Percentiles rank a stretch among this genome's conserved stretches.
phyloP scores from a whole-genome alignment of 2,888 invertebrate genomes.

The Elysia crispata region DNA sequence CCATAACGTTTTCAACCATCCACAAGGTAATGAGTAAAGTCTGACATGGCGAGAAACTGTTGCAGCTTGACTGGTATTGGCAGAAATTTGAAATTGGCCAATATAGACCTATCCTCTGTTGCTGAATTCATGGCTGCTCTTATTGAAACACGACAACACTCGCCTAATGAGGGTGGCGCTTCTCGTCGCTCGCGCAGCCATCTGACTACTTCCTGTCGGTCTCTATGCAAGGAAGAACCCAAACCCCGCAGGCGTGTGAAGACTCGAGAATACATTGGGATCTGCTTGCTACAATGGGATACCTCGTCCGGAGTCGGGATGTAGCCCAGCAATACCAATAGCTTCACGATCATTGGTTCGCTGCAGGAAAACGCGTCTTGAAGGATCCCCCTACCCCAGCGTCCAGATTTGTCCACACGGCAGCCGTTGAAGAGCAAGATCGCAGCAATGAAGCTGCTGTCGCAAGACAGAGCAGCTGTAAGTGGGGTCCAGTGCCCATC shows the following conservation, averaged over 20 bases:
- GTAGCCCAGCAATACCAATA: conserved; percentile 67
- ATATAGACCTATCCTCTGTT: conserved; percentile 63
- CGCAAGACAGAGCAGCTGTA: conserved; percentile 65
- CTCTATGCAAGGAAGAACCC: conserved; percentile 57
- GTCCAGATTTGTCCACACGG: conserved; percentile 38
- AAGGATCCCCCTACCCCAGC: conserved; percentile 64
- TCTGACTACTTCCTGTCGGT: conserved; percentile 60
- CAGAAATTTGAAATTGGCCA: conserved; percentile 60
- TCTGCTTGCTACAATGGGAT: conserved; percentile 64
- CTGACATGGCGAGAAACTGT: conserved; percentile 62
- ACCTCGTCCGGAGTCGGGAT: conserved; percentile 65
- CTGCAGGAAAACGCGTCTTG: conserved; percentile 70
- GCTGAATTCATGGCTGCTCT: conserved; percentile 62
- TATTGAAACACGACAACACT: conserved; percentile 63
- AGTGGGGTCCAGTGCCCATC: conserved; percentile 71
- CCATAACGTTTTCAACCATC: not conserved
- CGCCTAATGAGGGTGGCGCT: conserved; percentile 60
- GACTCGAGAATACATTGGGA: conserved; percentile 69
- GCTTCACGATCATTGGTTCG: conserved; percentile 65
- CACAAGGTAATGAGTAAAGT: conserved; percentile 53
- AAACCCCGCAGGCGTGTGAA: conserved; percentile 68
- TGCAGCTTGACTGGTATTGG: conserved; percentile 63
- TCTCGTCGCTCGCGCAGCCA: conserved; percentile 62
- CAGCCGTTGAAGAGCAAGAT: conserved; percentile 68
- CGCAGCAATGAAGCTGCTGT: conserved; percentile 65